These are phyloP conservation scores for Cheilosia vulpina DNA, from an alignment of 2,888 invertebrate species.

Conservation along the genomic window DNA sequence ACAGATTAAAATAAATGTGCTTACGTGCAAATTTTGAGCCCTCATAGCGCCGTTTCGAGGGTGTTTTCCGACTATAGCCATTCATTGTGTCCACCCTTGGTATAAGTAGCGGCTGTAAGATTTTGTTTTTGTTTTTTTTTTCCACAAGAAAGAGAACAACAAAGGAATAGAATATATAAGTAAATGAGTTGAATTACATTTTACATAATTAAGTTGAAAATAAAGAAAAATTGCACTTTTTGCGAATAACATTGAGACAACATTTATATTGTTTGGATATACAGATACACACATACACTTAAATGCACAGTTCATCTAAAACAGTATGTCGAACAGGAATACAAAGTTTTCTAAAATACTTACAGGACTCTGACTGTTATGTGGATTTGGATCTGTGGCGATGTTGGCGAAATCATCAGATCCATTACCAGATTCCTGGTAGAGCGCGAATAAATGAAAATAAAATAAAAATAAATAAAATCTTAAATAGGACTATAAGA, in stretches of 20 bases:
- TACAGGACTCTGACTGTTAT: slow-evolving; percentile 63
- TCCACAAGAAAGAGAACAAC: slow-evolving; percentile 7
- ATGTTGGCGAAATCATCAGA: slow-evolving; percentile 57
- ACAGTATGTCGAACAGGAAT: slow-evolving; percentile 65
- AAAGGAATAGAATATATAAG: background rate
- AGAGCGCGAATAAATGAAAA: slow-evolving; percentile 44
- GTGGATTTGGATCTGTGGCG: slow-evolving; percentile 49
- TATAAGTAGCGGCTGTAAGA: slow-evolving; percentile 78
- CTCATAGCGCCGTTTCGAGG: slow-evolving; percentile 82
- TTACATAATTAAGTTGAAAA: slow-evolving; percentile 17
- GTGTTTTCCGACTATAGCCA: slow-evolving; percentile 81
- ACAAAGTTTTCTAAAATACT: slow-evolving; percentile 41
- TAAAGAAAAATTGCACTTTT: slow-evolving; percentile 5
- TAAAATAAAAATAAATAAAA: slow-evolving; percentile 26
- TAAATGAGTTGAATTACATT: slow-evolving; percentile 34
- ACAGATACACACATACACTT: slow-evolving; percentile 18
- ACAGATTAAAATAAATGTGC: slow-evolving; percentile 46
- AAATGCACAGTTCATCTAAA: slow-evolving; percentile 56
- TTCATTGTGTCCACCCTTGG: slow-evolving; percentile 81
- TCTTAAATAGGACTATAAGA: slow-evolving; percentile 16
- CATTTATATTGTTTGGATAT: slow-evolving; percentile 55
- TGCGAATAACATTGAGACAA: slow-evolving; percentile 42
- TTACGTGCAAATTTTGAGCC: slow-evolving; percentile 82
- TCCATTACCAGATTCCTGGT: slow-evolving; percentile 62
- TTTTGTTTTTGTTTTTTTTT: slow-evolving; percentile 34